Percentiles rank a stretch among this genome's conserved stretches.
phyloP scores from a whole-genome alignment of 2,888 invertebrate species.

The Podotricha telesiphe region DNA sequence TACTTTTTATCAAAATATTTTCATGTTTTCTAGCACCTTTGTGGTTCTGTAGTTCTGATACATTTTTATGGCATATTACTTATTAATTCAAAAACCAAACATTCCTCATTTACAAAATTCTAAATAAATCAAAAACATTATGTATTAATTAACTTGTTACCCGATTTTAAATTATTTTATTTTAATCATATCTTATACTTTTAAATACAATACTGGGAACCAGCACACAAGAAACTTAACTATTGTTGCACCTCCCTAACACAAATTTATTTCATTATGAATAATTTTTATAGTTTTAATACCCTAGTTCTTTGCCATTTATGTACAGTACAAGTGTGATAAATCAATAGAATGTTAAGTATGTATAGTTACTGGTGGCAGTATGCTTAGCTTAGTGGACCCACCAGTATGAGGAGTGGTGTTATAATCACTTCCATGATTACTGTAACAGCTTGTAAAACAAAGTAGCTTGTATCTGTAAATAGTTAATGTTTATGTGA shows the following conservation, averaged over 20 bases:
- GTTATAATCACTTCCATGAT: slow-evolving; percentile 74
- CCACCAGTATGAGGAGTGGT: slow-evolving; percentile 64
- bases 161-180: neutral
- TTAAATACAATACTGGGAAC: slow-evolving; percentile 37
- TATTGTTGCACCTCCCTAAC: slow-evolving; percentile 39
- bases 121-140: neutral
- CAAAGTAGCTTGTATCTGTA: slow-evolving; percentile 68
- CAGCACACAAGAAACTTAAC: slow-evolving; percentile 35
- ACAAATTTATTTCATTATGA: slow-evolving; percentile 43
- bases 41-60: neutral
- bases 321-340: slow-evolving; percentile 77
- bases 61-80: slow-evolving; percentile 26
- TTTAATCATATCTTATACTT: slow-evolving; percentile 18
- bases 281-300: slow-evolving; percentile 37
- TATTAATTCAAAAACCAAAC: slow-evolving; percentile 27
- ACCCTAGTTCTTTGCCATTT: slow-evolving; percentile 65
- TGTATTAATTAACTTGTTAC: neutral
- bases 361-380: slow-evolving; percentile 55
- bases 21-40: slow-evolving; percentile 2
- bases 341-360: slow-evolving; percentile 53
- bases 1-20: slow-evolving; percentile 27
- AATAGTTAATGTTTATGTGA: slow-evolving; percentile 57
- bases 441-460: slow-evolving; percentile 63
- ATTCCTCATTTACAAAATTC: slow-evolving; percentile 35
- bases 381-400: slow-evolving; percentile 56